phyloP scores from a whole-genome alignment of 2,888 invertebrate species.

The Lomographa bimaculata region DNA sequence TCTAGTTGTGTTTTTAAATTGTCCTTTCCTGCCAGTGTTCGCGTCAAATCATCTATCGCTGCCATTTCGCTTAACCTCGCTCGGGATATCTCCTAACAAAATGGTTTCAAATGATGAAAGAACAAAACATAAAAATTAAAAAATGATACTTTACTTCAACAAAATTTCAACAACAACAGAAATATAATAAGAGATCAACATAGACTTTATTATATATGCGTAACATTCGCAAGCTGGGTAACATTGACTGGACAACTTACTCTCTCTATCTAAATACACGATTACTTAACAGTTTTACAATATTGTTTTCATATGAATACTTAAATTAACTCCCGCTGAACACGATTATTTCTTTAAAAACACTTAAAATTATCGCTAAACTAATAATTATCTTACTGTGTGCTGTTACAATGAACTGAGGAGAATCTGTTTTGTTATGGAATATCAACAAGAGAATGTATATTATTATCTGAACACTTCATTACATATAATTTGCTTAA shows the following conservation, averaged over 20 bases:
- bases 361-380: constrained; percentile 77
- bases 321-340: constrained; percentile 80
- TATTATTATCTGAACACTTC: constrained; percentile 77
- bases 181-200: constrained; percentile 66
- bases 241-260: constrained; percentile 79
- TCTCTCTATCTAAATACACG: constrained; percentile 77
- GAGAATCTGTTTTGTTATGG: constrained; percentile 52
- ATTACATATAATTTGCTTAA: constrained; percentile 71
- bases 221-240: constrained; percentile 75
- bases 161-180: constrained; percentile 71
- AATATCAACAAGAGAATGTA: constrained; percentile 54
- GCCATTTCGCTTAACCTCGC: constrained; percentile 68
- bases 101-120: constrained; percentile 61
- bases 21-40: constrained; percentile 62
- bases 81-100: constrained; percentile 66
- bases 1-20: constrained; percentile 63
- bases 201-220: constrained; percentile 60
- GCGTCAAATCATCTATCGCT: constrained; percentile 62
- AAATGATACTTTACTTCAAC: constrained; percentile 63
- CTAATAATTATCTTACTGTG: constrained; percentile 76
- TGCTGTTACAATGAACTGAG: constrained; percentile 65
- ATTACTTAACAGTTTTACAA: constrained; percentile 80
- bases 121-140: constrained; percentile 54
- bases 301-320: constrained; percentile 66
- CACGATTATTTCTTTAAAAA: constrained; percentile 74